These are phyloP conservation scores for Thunnus albacares DNA, from an alignment of 2,797 vertebrate genomes.

Conservation along the genomic window DNA sequence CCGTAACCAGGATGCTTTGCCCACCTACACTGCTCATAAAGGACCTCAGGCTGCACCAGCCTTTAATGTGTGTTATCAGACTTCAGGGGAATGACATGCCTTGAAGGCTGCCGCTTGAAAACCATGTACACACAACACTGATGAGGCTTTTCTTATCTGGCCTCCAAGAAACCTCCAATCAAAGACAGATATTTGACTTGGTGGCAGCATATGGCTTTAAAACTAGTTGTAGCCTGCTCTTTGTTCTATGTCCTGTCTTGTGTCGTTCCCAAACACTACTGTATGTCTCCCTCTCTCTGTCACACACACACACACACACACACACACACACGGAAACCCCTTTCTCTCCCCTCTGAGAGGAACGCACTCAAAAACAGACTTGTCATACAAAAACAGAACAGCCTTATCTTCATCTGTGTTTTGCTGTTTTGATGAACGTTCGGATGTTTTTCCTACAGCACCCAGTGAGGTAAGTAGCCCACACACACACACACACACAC, in stretches of 20 bases:
- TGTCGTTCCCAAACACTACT: constrained; percentile 22
- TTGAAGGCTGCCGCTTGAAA: constrained; percentile 51
- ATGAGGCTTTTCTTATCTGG: constrained; percentile 59
- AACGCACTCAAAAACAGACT: constrained; percentile 60
- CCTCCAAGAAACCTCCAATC: constrained; percentile 57
- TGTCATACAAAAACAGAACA: constrained; percentile 62
- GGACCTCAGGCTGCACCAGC: background rate
- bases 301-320: background rate
- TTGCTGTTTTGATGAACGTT: constrained; percentile 81
- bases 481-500: constrained; percentile 60
- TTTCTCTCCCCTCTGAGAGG: constrained; percentile 15
- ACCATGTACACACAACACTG: constrained; percentile 33
- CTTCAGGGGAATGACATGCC: constrained; percentile 29
- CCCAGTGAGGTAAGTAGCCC: constrained; percentile 79
- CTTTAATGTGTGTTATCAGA: constrained; percentile 70
- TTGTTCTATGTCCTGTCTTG: constrained; percentile 49
- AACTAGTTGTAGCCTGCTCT: constrained; percentile 69
- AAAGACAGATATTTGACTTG: constrained; percentile 60
- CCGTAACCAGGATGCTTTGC: constrained; percentile 22
- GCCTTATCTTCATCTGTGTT: constrained; percentile 80
- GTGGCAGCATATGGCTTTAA: constrained; percentile 54
- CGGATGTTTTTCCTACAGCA: constrained; percentile 84
- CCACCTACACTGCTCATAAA: constrained; percentile 46
- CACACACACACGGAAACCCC: constrained; percentile 17
- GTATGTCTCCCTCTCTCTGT: background rate